phyloP scores from a whole-genome alignment of 2,888 invertebrate genomes.

The Pristionchus maxplancki region DNA sequence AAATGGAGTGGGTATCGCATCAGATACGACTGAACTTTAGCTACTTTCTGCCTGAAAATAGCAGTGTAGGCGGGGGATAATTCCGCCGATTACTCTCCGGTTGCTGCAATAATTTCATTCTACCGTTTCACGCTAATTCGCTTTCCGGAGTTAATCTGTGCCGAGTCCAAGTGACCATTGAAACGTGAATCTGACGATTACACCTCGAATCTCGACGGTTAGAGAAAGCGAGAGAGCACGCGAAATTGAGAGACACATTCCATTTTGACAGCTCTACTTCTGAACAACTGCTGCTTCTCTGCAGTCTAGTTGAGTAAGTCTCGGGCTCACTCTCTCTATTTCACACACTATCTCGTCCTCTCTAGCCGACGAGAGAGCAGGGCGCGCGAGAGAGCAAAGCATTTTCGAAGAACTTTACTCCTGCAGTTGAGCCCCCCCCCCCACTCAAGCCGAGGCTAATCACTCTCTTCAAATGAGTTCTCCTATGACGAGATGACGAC shows the following conservation, averaged over 20 bases:
- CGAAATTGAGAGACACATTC: neutral
- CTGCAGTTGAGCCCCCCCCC: slow-evolving; percentile 1
- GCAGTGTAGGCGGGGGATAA: slow-evolving; percentile 18
- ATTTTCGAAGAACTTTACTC: slow-evolving; percentile 20
- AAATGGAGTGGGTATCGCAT: neutral
- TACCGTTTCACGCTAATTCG: neutral
- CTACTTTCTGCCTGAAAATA: neutral
- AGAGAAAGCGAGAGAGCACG: neutral
- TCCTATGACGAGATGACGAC: neutral
- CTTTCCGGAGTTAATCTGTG: neutral
- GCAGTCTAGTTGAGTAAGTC: neutral
- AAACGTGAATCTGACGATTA: neutral
- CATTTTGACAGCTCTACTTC: neutral
- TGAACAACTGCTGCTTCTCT: neutral
- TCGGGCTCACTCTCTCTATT: neutral
- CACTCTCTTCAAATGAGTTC: slow-evolving; percentile 2
- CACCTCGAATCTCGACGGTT: neutral
- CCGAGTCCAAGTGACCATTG: neutral
- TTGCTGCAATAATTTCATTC: neutral
- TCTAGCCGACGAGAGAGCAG: neutral
- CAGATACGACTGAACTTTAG: slow-evolving; percentile 6
- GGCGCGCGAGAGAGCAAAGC: too few relatives aligned
- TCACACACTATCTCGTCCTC: neutral
- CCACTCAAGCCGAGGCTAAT: neutral
- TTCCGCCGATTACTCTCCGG: neutral